Conservation (phyloP, 2,888 invertebrate species). For the Idaea dimidiata region DNA sequence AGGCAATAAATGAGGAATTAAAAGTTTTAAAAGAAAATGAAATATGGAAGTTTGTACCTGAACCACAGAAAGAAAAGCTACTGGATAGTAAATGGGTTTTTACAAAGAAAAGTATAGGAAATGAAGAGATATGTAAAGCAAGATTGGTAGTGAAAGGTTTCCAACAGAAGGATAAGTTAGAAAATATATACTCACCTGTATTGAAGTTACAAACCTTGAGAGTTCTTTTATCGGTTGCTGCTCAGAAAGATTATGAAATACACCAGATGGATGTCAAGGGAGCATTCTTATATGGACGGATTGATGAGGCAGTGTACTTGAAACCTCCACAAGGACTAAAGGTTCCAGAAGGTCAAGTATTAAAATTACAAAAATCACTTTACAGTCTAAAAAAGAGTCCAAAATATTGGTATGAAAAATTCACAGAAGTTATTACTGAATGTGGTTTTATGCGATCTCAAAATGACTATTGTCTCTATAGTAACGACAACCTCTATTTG, state of each 20-base stretch:
- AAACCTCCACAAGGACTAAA: conserved; percentile 2
- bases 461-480: too few species aligned
- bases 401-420: too few species aligned
- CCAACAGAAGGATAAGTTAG: neutral
- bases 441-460: too few species aligned
- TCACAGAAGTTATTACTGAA: too few species aligned
- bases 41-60: conserved; percentile 15
- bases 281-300: conserved; percentile 10
- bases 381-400: too few species aligned
- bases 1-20: too few species aligned
- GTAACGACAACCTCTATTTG: too few species aligned
- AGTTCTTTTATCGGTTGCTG: conserved; percentile 1
- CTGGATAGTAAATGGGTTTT: conserved; percentile 35
- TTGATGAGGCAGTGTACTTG: conserved; percentile 6
- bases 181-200: conserved; percentile 15
- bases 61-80: conserved; percentile 15
- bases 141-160: conserved; percentile 3
- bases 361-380: too few species aligned
- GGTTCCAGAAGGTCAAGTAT: too few species aligned
- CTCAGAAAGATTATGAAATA: conserved; percentile 4
- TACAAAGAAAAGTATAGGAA: conserved; percentile 21
- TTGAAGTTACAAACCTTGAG: conserved; percentile 10
- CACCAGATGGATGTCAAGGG: conserved; percentile 15
- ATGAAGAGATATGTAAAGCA: conserved; percentile 6
- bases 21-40: too few species aligned